Percentiles rank a stretch among this genome's conserved stretches.
Conservation (phyloP, 2,797 vertebrate species). For the Acipenser transmontanus region DNA sequence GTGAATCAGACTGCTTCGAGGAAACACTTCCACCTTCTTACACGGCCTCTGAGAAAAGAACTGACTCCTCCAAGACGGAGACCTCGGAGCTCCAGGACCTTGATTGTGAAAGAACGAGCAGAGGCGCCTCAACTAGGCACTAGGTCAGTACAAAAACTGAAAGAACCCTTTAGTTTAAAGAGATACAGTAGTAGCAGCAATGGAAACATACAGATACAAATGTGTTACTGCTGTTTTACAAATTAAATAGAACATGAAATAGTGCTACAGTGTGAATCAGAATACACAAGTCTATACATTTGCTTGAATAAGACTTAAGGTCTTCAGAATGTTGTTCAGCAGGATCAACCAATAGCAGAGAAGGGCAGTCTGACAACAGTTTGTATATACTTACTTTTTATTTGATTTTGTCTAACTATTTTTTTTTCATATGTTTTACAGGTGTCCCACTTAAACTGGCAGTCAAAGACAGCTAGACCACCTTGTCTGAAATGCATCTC, state of each 20-base stretch:
- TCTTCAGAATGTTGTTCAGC: no score
- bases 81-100: slow-evolving; percentile 74
- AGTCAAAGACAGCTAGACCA: slow-evolving; percentile 65
- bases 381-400: no score
- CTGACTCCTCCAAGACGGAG: slow-evolving; percentile 41
- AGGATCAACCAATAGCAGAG: no score
- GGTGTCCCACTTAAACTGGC: slow-evolving; percentile 50
- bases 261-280: no score
- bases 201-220: no score
- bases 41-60: slow-evolving; percentile 22
- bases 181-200: no score
- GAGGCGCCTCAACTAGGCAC: slow-evolving; percentile 47
- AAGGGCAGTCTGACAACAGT: no score
- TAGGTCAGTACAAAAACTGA: slow-evolving; percentile 42
- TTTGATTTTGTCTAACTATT: slow-evolving; percentile 4
- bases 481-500: slow-evolving; percentile 35
- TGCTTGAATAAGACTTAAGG: no score
- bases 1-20: slow-evolving; percentile 64
- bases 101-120: slow-evolving; percentile 45
- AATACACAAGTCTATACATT: no score
- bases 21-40: slow-evolving; percentile 50
- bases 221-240: no score
- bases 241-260: no score
- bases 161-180: no score
- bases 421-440: slow-evolving; percentile 33